phyloP scores from a whole-genome alignment of 2,113 vertebrate genomes.

The Sander lucioperca region DNA sequence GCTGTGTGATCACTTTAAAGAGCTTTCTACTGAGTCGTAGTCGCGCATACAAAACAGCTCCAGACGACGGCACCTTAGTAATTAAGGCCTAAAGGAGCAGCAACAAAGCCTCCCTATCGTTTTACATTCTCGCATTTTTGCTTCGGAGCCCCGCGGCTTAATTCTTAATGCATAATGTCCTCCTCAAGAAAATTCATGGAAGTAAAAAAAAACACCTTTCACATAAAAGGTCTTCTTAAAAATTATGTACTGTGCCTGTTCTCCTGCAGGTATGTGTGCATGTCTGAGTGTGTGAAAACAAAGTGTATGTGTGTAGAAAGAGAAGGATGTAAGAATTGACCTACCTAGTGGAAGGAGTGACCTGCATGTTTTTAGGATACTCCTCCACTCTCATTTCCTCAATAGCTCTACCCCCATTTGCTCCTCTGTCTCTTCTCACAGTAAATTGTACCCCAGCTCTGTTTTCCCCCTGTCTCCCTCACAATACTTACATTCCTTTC shows the following conservation, averaged over 20 bases:
- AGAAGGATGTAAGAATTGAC: conserved; percentile 54
- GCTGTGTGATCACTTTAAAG: conserved; percentile 71
- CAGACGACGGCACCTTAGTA: conserved; percentile 73
- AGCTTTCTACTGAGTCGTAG: conserved; percentile 75
- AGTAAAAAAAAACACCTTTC: conserved; percentile 42
- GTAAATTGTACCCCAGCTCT: conserved; percentile 15
- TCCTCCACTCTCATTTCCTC: conserved; percentile 11
- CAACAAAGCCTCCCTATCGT: conserved; percentile 70
- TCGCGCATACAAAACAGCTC: conserved; percentile 72
- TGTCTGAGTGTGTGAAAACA: conserved; percentile 12
- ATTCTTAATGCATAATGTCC: conserved; percentile 67
- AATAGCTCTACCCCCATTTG: conserved; percentile 7
- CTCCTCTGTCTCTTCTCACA: conserved; percentile 11
- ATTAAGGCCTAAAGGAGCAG: conserved; percentile 77
- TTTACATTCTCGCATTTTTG: conserved; percentile 69
- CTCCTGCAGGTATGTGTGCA: conserved; percentile 1
- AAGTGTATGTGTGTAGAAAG: conserved; percentile 19
- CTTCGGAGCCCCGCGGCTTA: conserved; percentile 41
- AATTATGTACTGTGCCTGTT: conserved; percentile 29
- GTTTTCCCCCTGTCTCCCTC: conserved; percentile 6
- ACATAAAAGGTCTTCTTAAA: conserved; percentile 38
- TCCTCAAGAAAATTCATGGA: conserved; percentile 52
- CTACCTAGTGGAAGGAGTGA: conserved; percentile 65
- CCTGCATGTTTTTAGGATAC: conserved; percentile 51
- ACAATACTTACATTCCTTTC: conserved; percentile 11